Base-by-base conservation (phyloP, 2,888 invertebrate species). In the Chloroclystis v-ata region DNA sequence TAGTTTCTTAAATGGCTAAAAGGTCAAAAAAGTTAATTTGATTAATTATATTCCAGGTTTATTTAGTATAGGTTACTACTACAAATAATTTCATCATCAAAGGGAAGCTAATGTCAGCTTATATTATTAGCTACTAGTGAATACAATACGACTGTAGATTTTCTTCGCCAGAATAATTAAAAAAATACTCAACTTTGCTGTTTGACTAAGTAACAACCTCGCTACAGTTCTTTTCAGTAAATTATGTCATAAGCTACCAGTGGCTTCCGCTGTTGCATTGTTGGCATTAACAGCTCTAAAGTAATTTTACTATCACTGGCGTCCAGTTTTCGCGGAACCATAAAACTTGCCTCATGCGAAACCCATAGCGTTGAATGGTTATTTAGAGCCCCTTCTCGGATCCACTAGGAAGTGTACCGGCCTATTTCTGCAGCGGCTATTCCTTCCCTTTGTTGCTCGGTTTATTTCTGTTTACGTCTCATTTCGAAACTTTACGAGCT, bases 401-500 rank as follows among this genome's bases (percentile, higher is more conserved):
- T 68, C 59, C 69, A 80, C 73, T 73, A 82, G 83, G 83, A 84
- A 84, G 80, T 72, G 69, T 59, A 60, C 62, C 69, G 78, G 61
- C 75, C 83, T 80, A 82, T 82, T 83, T 84, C 69, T 67, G 72
- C 60, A 47, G 46, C 52, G 56, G 49, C 54, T 55, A 57, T 59
- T 57, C 55, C 50, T 50, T 77, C 82, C 80, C 82, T 83, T 84
- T 85, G 84, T 83, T 82, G 81, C 74, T 68, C 60, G 56, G 78
- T 76, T 75, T 85, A 82, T 84, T 84, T 85, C 82, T 80, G 81
- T 82, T 79, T 79, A 78, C 75, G 77, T 78, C 76, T 71, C 64
- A 80, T 85, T 86, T 83, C 85, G 84, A 82, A 83, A 83, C 69
- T 83, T 82, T 82, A 82, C 82, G 82, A 78, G 65, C 68, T 64